Conservation (phyloP, 2,888 invertebrate genomes). For the Cephus runcator region DNA sequence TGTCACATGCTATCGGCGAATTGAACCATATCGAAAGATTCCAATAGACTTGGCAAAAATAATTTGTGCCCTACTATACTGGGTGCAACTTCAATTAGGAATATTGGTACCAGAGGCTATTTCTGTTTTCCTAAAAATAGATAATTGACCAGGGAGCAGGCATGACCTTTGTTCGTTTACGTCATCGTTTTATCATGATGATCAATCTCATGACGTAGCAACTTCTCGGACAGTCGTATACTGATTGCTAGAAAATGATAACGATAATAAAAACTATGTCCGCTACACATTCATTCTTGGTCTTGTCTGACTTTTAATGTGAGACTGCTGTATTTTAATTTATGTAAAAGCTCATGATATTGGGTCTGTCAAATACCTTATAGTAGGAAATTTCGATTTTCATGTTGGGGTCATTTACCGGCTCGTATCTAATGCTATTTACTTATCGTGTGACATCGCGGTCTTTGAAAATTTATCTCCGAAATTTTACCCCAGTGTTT, state of each 20-base stretch:
- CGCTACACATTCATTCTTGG: not conserved
- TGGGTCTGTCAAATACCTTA: not conserved
- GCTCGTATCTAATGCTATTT: not conserved
- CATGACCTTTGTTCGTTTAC: not conserved
- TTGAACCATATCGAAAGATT: not conserved
- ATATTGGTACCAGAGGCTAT: not conserved
- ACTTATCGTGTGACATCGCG: not conserved
- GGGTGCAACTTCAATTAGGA: conserved; percentile 3
- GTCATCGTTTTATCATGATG: conserved; percentile 2
- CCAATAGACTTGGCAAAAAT: not conserved
- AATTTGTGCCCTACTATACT: not conserved
- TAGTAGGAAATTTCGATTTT: not conserved
- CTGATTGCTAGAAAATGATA: not conserved
- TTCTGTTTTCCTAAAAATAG: conserved; percentile 3
- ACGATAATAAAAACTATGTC: not conserved
- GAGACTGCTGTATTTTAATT: not conserved
- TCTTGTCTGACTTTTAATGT: not conserved
- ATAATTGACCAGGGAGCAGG: not conserved
- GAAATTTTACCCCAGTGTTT: not conserved
- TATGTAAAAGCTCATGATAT: not conserved
- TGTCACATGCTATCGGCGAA: not conserved
- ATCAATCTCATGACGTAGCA: conserved; percentile 1
- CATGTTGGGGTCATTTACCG: not conserved
- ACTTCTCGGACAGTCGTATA: not conserved
- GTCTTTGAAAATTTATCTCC: not conserved